These are phyloP conservation scores for Crocallis elinguaria DNA, from an alignment of 2,888 invertebrate genomes.

Conservation along the genomic window DNA sequence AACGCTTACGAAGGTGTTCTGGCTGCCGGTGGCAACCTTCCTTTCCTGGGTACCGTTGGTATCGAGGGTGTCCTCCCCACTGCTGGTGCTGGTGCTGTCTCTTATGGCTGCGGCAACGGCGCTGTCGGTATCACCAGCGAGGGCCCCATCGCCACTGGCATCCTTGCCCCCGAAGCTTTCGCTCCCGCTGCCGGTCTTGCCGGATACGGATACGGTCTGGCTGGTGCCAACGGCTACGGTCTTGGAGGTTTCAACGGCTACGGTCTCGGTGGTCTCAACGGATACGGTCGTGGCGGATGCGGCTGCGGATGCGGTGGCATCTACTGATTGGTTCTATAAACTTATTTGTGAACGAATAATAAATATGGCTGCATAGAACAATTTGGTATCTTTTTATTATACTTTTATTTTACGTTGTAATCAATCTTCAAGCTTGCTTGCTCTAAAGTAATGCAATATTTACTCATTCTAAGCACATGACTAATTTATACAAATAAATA, in stretches of 20 bases:
- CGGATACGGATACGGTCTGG: neutral
- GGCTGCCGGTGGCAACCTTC: conserved; percentile 9
- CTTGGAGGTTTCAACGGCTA: neutral
- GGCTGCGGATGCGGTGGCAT: neutral
- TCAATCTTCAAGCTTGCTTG: too few species aligned
- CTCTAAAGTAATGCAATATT: too few species aligned
- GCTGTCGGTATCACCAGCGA: conserved; percentile 21
- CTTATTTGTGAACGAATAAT: too few species aligned
- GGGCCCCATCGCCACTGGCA: conserved; percentile 20
- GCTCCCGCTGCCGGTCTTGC: conserved; percentile 4
- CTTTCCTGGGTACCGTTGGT: conserved; percentile 23
- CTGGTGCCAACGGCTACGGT: too few species aligned
- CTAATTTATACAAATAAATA: too few species aligned
- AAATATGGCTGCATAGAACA: too few species aligned
- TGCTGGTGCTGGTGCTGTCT: conserved; percentile 44
- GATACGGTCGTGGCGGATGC: neutral
- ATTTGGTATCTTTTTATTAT: too few species aligned
- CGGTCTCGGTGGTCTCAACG: neutral
- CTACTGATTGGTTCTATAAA: neutral
- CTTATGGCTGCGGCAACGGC: conserved; percentile 28
- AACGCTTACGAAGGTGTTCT: conserved; percentile 2
- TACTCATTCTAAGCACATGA: too few species aligned
- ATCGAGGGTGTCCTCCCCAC: conserved; percentile 9
- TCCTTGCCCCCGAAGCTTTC: neutral
- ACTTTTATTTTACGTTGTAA: too few species aligned